Base-by-base conservation (phyloP, 1,140 invertebrate genomes). In the Bathynomus jamesi region DNA sequence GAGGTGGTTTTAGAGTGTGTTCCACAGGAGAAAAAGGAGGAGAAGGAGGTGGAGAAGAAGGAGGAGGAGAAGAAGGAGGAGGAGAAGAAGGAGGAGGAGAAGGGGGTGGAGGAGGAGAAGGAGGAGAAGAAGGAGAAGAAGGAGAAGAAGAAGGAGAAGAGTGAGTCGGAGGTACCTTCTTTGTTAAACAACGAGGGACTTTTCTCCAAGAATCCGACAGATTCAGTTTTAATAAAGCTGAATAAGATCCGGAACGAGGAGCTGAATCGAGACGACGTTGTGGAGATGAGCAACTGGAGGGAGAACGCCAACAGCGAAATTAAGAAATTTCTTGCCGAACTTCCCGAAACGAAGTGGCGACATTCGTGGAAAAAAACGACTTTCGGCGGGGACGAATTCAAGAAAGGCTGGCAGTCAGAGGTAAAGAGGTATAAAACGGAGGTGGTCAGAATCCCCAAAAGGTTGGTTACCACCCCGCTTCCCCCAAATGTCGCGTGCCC, bases 361-460 rank as follows among this genome's bases (percentile, higher is more conserved):
- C 60, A 76, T 46, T 70, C 31, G 28, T 76, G 75, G 75, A 73
- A 68, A 27, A 76, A 71, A 29, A 71, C 75, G 28, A 61, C 73
- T 46, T 76, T 76, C 69, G 75, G 75, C 27, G 71, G 75, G 5
- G 75, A 76, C 46, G 71, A 73, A 60, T 76, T 76, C 46, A 64
- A 73, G 10, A 65, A 73, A 28, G 75, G 75, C 32, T 76, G 75
- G 75, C 71, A 76, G 30, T 70, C 66, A 61, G 75, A 73, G 13
- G 69, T 76, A 21, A 73, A 73, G 61, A 76, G 74, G 61, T 76
- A 69, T 53, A 76, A 76, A 31, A 72, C 71, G 32, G 28, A 65
- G 24, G 69, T 72, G 25, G 75, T 66, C 28, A 70, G 75, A 28
- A 63, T 76, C 28, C 75, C 75, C 28, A 76, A 73, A 53, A 69